These are phyloP conservation scores for Porphyrio hochstetteri DNA, from an alignment of 2,113 vertebrate genomes.

Conservation along the genomic window DNA sequence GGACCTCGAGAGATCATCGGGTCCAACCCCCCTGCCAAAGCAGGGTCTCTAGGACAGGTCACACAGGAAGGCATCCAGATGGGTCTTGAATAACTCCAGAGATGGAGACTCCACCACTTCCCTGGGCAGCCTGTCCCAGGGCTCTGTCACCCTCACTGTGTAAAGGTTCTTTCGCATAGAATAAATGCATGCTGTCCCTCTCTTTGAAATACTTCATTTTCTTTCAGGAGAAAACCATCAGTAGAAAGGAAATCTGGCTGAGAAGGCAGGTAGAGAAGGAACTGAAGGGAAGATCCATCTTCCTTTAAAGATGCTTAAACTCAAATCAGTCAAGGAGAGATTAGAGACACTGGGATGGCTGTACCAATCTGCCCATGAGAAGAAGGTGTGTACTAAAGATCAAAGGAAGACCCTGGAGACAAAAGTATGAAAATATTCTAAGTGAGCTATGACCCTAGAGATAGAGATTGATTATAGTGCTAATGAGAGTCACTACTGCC, in stretches of 20 bases:
- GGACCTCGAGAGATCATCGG: no score
- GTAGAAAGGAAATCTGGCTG: neutral
- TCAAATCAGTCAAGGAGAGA: neutral
- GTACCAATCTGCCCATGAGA: neutral
- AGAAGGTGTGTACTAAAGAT: neutral
- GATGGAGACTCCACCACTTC: no score
- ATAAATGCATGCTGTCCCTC: rapidly evolving
- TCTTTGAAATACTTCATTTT: neutral
- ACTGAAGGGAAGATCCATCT: neutral
- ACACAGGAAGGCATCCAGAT: no score
- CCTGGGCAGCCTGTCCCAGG: no score
- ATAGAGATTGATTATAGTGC: neutral
- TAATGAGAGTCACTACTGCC: neutral
- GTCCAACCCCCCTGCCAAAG: no score
- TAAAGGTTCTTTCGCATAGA: no score
- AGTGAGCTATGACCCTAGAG: neutral
- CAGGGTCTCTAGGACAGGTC: no score
- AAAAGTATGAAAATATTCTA: neutral
- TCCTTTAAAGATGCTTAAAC: neutral
- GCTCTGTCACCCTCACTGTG: no score
- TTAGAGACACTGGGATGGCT: neutral
- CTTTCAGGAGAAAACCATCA: neutral
- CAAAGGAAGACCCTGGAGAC: neutral
- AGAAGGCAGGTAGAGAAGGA: neutral
- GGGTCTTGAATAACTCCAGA: no score